phyloP scores from a whole-genome alignment of 2,797 vertebrate species.

The Taeniopygia guttata region DNA sequence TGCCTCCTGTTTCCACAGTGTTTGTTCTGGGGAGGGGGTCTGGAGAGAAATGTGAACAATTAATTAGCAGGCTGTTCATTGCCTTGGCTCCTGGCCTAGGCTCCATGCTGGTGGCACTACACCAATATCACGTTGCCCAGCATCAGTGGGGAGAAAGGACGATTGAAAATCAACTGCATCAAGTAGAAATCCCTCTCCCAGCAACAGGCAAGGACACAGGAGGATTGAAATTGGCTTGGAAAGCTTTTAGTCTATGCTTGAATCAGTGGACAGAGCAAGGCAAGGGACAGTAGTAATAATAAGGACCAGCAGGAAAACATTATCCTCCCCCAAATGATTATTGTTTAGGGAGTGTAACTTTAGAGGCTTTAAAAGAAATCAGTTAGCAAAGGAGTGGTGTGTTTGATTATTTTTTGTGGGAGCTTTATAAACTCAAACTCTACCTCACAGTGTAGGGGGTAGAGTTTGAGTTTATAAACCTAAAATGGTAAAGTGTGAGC shows the following conservation, averaged over 20 bases:
- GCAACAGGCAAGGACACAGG: not conserved
- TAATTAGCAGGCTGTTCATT: constrained; percentile 36
- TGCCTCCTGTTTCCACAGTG: constrained; percentile 1
- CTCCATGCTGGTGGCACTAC: not conserved
- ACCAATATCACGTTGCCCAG: not conserved
- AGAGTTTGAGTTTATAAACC: not conserved
- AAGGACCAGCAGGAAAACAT: not conserved
- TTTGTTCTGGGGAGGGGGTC: constrained; percentile 17
- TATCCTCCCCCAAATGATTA: not conserved
- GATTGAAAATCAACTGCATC: not conserved
- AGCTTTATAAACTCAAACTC: not conserved
- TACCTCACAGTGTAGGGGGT: not conserved
- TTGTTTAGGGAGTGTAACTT: not conserved
- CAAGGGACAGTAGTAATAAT: not conserved
- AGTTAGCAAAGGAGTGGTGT: not conserved
- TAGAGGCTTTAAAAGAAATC: not conserved
- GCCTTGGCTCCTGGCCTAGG: constrained; percentile 24
- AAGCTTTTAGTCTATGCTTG: not conserved
- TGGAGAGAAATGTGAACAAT: constrained; percentile 31
- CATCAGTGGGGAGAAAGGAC: not conserved
- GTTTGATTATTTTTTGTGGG: not conserved
- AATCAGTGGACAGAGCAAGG: not conserved
- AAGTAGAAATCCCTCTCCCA: constrained; percentile 17
- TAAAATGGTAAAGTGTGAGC: not conserved
- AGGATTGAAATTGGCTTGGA: not conserved